Conservation (phyloP, 2,113 vertebrate species). For the Gymnarchus niloticus region DNA sequence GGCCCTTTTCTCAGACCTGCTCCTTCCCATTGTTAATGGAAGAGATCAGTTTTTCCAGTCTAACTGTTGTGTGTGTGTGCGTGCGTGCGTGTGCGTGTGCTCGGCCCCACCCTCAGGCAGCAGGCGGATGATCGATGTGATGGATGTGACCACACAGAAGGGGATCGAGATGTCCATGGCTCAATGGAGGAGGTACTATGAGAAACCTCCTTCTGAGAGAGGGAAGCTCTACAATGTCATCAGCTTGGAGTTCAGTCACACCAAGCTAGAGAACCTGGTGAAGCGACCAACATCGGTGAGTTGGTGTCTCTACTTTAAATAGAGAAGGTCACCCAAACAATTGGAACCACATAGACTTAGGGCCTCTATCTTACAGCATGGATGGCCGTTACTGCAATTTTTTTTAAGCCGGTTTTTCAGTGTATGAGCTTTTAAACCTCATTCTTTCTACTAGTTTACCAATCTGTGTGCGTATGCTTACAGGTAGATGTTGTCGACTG, state of each 20-base stretch:
- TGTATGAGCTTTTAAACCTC: too few relatives aligned
- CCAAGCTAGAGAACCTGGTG: constrained; percentile 89
- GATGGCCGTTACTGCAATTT: not conserved
- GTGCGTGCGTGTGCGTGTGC: not conserved
- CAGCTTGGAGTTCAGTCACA: constrained; percentile 97
- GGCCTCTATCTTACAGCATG: not conserved
- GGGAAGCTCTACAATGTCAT: constrained; percentile 98
- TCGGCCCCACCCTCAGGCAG: constrained; percentile 67
- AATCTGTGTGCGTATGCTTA: not conserved
- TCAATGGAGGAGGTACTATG: constrained; percentile 95
- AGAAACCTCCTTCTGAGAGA: constrained; percentile 83
- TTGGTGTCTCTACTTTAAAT: not conserved
- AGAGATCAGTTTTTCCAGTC: not conserved
- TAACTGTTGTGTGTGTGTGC: not conserved
- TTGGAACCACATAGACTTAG: not conserved
- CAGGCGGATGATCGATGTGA: constrained; percentile 90
- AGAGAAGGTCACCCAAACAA: not conserved
- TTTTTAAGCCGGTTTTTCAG: not conserved
- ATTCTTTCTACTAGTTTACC: not conserved
- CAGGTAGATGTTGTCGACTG: constrained; percentile 98
- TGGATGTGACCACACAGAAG: constrained; percentile 96
- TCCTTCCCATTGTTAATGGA: not conserved
- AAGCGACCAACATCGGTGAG: constrained; percentile 87
- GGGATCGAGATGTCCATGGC: constrained; percentile 99
- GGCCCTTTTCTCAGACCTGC: constrained; percentile 34